Base-by-base conservation (phyloP, 2,888 invertebrate species). In the Cephalotes varians region DNA sequence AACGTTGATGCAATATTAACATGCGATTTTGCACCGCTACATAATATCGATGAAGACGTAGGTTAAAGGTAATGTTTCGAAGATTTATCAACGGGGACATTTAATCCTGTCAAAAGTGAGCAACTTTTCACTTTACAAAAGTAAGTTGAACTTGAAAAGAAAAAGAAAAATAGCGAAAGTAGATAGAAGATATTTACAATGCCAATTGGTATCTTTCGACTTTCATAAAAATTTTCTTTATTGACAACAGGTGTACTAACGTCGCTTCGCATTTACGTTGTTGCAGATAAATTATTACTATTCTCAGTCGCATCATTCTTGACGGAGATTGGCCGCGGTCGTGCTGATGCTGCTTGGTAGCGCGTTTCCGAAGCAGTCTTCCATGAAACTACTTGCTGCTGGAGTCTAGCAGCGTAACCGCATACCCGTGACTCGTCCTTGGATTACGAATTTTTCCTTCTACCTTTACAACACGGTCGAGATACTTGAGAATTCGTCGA, bases 1-100 rank as follows among this genome's bases (percentile, higher is more conserved):
- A 51, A 76, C 37, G 49, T 37, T 31, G 51, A 51, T 76, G 76
- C 60, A 76, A 65, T 51, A 49, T 76, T 65, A 65, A 76, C 51
- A 76, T n/a, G 65, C 65, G 64, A 76, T 76, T 76, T 76, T 49
- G 31, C 76, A 37, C 37, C 76, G n/a, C 37, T 18, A 28, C 25
- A 9, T 49, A 64, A 74, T 64, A 51, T 65, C 65, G 65, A 47
- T 64, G 74, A 49, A 62, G 34, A 25, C 34, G 21, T 7, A 10
- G 64, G 31, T 49, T 18, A 44, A 74, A 64, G 64, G 64, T 25
- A 64, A 34, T 10, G 65, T 51, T 51, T 37, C 37, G 25, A 28
- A 28, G 73, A 74, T 74, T 76, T 37, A 51, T 47, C 62, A 62
- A 10, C 69, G 9, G 5, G 34, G 3, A 44, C 21, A 62, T 31